Evolutionary conservation across 2,797 vertebrate species (phyloP).

Genomic region (Enteromius viviparus): DNA sequence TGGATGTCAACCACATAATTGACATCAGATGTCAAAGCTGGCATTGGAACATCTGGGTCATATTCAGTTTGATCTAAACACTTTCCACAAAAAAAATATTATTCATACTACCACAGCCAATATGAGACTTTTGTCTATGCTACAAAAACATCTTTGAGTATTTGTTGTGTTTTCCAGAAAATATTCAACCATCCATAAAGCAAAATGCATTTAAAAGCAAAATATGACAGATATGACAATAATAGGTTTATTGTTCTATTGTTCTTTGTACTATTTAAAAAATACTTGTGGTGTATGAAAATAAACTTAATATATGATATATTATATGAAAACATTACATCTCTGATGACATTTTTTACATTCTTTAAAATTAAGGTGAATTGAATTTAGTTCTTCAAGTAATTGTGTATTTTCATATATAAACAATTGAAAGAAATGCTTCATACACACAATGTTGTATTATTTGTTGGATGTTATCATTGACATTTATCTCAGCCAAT

Average conservation of each 20-base stretch:
- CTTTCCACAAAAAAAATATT: constrained; percentile 38
- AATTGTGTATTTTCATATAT: background rate
- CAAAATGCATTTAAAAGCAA: constrained; percentile 1
- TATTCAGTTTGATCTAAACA: constrained; percentile 41
- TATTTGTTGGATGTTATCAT: constrained; percentile 22
- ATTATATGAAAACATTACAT: background rate
- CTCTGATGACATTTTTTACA: too few species aligned
- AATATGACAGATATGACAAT: background rate
- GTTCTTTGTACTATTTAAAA: background rate
- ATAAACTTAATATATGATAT: background rate
- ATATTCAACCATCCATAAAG: background rate
- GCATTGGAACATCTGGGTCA: constrained; percentile 28
- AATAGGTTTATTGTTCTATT: background rate
- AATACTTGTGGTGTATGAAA: background rate
- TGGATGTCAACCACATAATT: constrained; percentile 29
- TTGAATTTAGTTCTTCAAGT: background rate
- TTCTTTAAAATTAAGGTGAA: background rate
- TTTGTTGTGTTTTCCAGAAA: background rate
- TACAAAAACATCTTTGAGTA: background rate
- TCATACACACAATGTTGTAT: constrained; percentile 20
- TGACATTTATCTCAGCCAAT: constrained; percentile 36
- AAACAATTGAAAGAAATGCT: background rate
- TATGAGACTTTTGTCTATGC: background rate
- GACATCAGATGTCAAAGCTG: constrained; percentile 32
- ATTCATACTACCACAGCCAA: constrained; percentile 26